Evolutionary conservation across 2,113 vertebrate genomes (phyloP).

Genomic region (Phaethornis superciliosus): DNA sequence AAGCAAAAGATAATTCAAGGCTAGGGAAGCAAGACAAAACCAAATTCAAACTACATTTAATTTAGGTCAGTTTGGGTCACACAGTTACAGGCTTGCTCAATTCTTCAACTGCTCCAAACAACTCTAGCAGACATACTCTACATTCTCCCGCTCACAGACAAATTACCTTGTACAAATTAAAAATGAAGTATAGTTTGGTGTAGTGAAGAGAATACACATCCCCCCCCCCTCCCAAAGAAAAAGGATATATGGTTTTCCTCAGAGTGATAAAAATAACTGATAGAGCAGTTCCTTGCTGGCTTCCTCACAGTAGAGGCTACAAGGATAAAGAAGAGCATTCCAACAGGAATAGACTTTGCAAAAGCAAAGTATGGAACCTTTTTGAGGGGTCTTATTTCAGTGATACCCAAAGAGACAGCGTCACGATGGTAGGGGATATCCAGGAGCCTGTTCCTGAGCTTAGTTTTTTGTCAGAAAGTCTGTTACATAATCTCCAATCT

Average conservation of each 20-base stretch:
- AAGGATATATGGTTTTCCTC: background rate
- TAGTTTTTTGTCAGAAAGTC: background rate
- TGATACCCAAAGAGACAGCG: fast-evolving
- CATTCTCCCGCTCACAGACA: background rate
- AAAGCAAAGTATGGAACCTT: background rate
- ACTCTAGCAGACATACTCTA: background rate
- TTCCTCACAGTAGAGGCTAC: background rate
- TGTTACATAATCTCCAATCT: background rate
- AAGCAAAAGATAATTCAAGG: background rate
- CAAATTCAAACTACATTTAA: background rate
- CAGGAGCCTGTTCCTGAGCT: background rate
- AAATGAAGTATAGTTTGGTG: background rate
- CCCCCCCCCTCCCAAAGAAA: fast-evolving
- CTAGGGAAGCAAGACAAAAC: background rate
- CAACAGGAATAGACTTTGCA: background rate
- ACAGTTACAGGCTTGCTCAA: background rate
- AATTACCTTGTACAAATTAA: background rate
- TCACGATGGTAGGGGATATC: fast-evolving
- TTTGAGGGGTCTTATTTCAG: background rate
- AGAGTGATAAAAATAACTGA: background rate
- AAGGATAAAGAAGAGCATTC: background rate
- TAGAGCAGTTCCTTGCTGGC: background rate
- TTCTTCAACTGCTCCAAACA: background rate
- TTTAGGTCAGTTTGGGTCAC: background rate
- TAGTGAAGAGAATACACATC: background rate